Percentiles rank a stretch among this genome's conserved stretches.
Evolutionary conservation across 2,797 vertebrate species (phyloP).

Genomic region (Gambelia wislizenii): DNA sequence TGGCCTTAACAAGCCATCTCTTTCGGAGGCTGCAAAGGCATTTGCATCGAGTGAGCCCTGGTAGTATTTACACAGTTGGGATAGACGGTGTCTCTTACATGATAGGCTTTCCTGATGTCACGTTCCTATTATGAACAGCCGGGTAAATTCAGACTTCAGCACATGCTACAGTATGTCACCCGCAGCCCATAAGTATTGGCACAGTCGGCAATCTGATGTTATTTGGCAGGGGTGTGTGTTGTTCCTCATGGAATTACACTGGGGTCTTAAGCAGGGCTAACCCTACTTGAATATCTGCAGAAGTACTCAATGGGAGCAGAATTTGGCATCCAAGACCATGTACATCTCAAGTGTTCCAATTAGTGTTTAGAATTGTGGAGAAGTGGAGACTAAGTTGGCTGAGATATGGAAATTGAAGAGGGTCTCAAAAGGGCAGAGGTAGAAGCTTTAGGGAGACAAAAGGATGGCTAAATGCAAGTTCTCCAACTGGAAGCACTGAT

Average conservation of each 20-base stretch:
- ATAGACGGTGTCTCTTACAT: rapidly evolving
- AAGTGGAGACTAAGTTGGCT: neutral
- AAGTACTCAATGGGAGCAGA: no score
- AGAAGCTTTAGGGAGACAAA: neutral
- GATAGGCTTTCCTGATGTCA: neutral
- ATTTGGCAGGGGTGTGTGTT: rapidly evolving
- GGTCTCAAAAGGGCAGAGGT: no score
- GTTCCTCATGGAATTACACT: neutral
- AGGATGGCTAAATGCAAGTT: neutral
- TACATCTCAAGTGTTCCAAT: neutral
- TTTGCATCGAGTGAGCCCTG: rapidly evolving
- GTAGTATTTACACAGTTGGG: neutral
- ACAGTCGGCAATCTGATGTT: no score
- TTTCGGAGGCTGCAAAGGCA: rapidly evolving
- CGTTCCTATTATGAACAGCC: neutral
- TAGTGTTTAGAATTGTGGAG: neutral
- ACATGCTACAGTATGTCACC: neutral
- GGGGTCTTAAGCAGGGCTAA: no score
- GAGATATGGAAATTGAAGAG: no score
- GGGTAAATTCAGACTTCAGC: neutral
- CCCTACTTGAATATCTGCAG: no score
- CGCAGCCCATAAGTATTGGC: rapidly evolving
- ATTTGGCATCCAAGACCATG: neutral
- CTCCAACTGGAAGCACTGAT: neutral
- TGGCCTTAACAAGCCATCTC: constrained; percentile 37